Evolutionary conservation across 1,140 invertebrate species (phyloP).

Genomic region (Diorhabda sublineata): DNA sequence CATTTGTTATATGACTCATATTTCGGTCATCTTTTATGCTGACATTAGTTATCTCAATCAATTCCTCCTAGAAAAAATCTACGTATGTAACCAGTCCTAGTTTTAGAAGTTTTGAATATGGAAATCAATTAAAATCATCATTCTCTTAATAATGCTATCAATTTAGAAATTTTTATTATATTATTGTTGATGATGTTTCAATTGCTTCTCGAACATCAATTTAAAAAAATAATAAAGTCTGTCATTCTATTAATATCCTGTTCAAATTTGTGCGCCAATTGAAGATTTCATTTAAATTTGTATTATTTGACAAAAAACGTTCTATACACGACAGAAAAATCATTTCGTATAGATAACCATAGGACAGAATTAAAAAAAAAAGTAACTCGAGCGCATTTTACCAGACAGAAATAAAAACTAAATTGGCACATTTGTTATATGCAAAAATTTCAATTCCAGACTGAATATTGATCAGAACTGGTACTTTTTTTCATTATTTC

Average conservation of each 20-base stretch:
- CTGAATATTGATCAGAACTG: slow-evolving; percentile 11
- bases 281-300: slow-evolving; percentile 3
- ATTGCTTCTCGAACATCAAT: too few relatives aligned
- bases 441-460: slow-evolving; percentile 13
- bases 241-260: background rate
- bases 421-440: slow-evolving; percentile 12
- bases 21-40: too few relatives aligned
- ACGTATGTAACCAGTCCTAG: too few relatives aligned
- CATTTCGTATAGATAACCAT: slow-evolving; percentile 2
- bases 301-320: slow-evolving; percentile 1
- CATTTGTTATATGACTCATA: too few relatives aligned
- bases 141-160: too few relatives aligned
- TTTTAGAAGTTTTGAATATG: too few relatives aligned
- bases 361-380: background rate
- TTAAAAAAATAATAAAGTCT: too few relatives aligned
- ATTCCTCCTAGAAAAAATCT: too few relatives aligned
- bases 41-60: too few relatives aligned
- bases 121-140: too few relatives aligned
- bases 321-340: slow-evolving; percentile 2
- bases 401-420: slow-evolving; percentile 8
- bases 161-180: too few relatives aligned
- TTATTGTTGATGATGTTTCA: too few relatives aligned
- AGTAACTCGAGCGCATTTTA: background rate
- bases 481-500: slow-evolving; percentile 5
- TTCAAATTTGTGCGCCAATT: background rate